phyloP scores from a whole-genome alignment of 1,140 invertebrate species.

The Drosophila erecta region DNA sequence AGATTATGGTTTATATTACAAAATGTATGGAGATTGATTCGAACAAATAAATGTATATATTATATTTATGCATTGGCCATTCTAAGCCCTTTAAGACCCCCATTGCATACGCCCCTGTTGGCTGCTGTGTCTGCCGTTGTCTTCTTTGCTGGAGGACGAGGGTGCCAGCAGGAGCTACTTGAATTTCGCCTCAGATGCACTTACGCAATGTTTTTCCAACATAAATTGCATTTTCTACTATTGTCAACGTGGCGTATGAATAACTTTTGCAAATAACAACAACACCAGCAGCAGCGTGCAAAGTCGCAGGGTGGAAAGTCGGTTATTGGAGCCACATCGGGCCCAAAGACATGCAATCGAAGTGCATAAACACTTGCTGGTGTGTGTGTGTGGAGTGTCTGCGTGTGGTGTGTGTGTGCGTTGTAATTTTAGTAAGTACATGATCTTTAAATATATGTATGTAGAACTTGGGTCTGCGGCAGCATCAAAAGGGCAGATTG shows the following conservation, averaged over 20 bases:
- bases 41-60: too few species aligned
- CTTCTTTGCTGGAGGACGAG: slow-evolving; percentile 7
- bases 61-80: too few species aligned
- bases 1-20: too few species aligned
- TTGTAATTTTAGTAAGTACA: slow-evolving; percentile 64
- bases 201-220: slow-evolving; percentile 72
- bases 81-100: too few species aligned
- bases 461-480: slow-evolving; percentile 19
- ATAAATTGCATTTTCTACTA: slow-evolving; percentile 72
- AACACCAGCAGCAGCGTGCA: slow-evolving; percentile 21
- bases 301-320: slow-evolving; percentile 33
- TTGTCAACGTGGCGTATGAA: slow-evolving; percentile 71
- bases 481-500: slow-evolving; percentile 61
- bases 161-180: slow-evolving; percentile 48
- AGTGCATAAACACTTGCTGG: slow-evolving; percentile 52
- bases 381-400: slow-evolving; percentile 5
- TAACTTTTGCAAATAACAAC: slow-evolving; percentile 64
- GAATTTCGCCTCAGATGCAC: slow-evolving; percentile 67
- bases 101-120: neutral
- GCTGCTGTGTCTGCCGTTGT: slow-evolving; percentile 28
- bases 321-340: slow-evolving; percentile 46
- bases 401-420: slow-evolving; percentile 16
- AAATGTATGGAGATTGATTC: too few species aligned
- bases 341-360: slow-evolving; percentile 55
- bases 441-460: slow-evolving; percentile 63